These are phyloP conservation scores for Microplitis manilae DNA, from an alignment of 2,888 invertebrate species.

Conservation along the genomic window DNA sequence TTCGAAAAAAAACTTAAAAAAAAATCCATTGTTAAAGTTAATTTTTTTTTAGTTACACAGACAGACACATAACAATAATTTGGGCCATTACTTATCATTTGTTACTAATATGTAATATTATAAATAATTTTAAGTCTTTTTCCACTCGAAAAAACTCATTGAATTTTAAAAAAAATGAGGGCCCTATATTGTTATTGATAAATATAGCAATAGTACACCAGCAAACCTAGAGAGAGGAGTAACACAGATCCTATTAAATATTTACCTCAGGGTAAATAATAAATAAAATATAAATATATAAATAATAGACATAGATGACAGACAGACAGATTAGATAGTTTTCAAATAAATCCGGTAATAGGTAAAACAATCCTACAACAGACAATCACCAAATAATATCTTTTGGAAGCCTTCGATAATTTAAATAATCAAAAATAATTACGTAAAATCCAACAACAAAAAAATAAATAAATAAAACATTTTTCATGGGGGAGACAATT, in stretches of 20 bases:
- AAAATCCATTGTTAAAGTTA: constrained; percentile 51
- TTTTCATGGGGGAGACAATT: constrained; percentile 26
- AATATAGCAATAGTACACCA: constrained; percentile 32
- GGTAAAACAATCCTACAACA: constrained; percentile 24
- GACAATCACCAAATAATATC: background rate
- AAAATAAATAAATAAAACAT: constrained; percentile 31
- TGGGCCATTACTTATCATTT: constrained; percentile 46
- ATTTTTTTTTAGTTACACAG: constrained; percentile 51
- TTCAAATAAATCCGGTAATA: constrained; percentile 21
- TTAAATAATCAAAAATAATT: too few species aligned
- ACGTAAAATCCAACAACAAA: constrained; percentile 15
- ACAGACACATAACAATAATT: constrained; percentile 63
- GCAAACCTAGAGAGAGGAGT: constrained; percentile 21
- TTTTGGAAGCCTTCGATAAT: background rate
- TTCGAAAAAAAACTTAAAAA: constrained; percentile 56
- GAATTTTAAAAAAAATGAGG: constrained; percentile 5
- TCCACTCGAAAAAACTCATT: background rate
- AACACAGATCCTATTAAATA: constrained; percentile 8
- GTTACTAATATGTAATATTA: constrained; percentile 8
- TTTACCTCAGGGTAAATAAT: constrained; percentile 11
- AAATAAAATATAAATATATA: constrained; percentile 42
- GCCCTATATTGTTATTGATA: constrained; percentile 24
- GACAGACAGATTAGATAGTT: constrained; percentile 4
- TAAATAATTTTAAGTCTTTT: constrained; percentile 6
- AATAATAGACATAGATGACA: constrained; percentile 21